Evolutionary conservation across 2,888 invertebrate genomes (phyloP).

Genomic region (Gymnocheta viridis): DNA sequence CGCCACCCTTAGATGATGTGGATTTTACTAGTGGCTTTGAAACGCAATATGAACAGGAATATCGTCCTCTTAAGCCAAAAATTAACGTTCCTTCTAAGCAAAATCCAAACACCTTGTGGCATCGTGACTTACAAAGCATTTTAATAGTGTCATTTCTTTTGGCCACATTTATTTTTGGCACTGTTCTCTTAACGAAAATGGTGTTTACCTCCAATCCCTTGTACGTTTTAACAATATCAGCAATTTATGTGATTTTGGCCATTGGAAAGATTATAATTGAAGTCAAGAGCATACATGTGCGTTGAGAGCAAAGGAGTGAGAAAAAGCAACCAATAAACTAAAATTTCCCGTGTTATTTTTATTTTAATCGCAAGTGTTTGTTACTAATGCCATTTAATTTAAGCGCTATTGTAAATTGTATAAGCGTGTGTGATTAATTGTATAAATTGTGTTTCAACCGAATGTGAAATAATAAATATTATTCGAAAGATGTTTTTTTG

Average conservation of each 20-base stretch:
- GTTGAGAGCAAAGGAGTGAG: constrained; percentile 57
- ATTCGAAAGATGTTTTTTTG: no score
- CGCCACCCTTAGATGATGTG: constrained; percentile 73
- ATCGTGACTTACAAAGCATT: constrained; percentile 74
- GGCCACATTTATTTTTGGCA: constrained; percentile 74
- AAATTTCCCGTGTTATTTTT: not conserved
- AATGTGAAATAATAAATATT: no score
- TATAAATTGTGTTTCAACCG: no score
- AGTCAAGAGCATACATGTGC: constrained; percentile 76
- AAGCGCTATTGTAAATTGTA: no score
- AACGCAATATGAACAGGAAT: constrained; percentile 77
- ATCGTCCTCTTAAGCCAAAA: constrained; percentile 74
- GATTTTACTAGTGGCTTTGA: constrained; percentile 78
- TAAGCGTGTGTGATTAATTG: no score
- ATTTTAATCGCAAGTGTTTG: not conserved
- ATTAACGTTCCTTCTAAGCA: constrained; percentile 71
- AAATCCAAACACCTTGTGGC: constrained; percentile 74
- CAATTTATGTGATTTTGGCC: constrained; percentile 73
- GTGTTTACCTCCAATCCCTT: constrained; percentile 75
- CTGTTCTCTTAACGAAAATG: constrained; percentile 73
- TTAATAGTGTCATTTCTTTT: constrained; percentile 72
- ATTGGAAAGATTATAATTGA: constrained; percentile 74
- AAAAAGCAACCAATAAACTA: not conserved
- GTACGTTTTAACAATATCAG: constrained; percentile 72
- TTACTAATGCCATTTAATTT: not conserved